Evolutionary conservation across 2,113 vertebrate species (phyloP).

Genomic region (Marmota monax): DNA sequence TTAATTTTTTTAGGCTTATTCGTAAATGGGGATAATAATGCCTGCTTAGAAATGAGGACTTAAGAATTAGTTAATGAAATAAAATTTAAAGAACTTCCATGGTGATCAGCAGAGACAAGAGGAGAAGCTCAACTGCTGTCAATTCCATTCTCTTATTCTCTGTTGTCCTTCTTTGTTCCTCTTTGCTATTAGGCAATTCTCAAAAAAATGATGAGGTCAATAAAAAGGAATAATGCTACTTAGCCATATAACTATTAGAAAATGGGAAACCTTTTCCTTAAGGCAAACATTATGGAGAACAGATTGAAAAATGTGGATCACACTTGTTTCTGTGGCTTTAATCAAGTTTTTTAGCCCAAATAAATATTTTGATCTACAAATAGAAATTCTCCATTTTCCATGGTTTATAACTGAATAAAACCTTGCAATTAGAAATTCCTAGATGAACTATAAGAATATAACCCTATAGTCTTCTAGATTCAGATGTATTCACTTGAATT

Average conservation of each 20-base stretch:
- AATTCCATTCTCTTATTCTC: not conserved
- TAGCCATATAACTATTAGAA: not conserved
- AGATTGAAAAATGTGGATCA: not conserved
- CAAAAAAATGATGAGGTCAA: not conserved
- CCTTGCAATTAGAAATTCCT: not conserved
- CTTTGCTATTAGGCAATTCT: not conserved
- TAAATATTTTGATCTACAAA: not conserved
- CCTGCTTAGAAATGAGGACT: not conserved
- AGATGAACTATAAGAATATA: constrained; percentile 23
- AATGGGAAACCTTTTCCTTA: not conserved
- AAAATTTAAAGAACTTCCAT: not conserved
- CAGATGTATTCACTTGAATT: constrained; percentile 5
- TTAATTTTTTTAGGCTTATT: constrained; percentile 23
- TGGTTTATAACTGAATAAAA: not conserved
- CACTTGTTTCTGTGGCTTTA: not conserved
- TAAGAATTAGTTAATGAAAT: constrained; percentile 22
- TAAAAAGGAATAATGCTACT: not conserved
- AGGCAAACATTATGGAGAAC: not conserved
- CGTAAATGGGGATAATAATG: not conserved
- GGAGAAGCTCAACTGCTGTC: not conserved
- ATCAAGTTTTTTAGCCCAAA: not conserved
- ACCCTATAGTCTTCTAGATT: not conserved
- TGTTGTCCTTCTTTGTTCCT: not conserved
- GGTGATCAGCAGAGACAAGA: not conserved
- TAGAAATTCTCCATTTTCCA: not conserved